Percentiles rank a stretch among this genome's conserved stretches.
These are phyloP conservation scores for Ophioninae sp. DNA, from an alignment of 2,888 invertebrate genomes.

Conservation along the genomic window DNA sequence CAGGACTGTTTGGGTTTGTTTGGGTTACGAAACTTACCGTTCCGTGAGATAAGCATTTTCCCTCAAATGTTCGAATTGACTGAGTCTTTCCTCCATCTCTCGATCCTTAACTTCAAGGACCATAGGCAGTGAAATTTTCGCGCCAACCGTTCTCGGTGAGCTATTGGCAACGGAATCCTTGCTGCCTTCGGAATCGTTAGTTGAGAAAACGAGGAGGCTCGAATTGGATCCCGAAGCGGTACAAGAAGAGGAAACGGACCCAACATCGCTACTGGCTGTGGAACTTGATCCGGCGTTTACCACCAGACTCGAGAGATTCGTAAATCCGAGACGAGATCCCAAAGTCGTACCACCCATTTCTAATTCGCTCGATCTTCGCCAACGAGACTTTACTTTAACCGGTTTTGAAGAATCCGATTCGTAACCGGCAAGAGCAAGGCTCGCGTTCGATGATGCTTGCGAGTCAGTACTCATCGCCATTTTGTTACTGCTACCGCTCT, in stretches of 20 bases:
- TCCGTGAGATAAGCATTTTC: slow-evolving; percentile 94
- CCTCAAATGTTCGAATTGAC: slow-evolving; percentile 89
- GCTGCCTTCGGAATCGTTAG: slow-evolving; percentile 45
- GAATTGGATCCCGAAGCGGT: slow-evolving; percentile 52
- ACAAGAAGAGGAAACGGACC: slow-evolving; percentile 50
- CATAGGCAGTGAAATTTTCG: slow-evolving; percentile 77
- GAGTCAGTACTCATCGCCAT: slow-evolving; percentile 67
- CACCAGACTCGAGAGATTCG: slow-evolving; percentile 78
- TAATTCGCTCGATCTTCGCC: slow-evolving; percentile 89
- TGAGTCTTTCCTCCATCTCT: slow-evolving; percentile 85
- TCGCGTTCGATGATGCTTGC: slow-evolving; percentile 69
- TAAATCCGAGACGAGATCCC: slow-evolving; percentile 67
- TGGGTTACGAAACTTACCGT: slow-evolving; percentile 82
- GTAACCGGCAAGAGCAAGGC: slow-evolving; percentile 71
- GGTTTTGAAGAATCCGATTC: slow-evolving; percentile 83
- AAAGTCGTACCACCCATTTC: slow-evolving; percentile 83
- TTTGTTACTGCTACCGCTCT: slow-evolving; percentile 73
- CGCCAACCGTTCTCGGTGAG: slow-evolving; percentile 71
- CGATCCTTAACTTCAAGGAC: slow-evolving; percentile 82
- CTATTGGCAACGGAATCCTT: slow-evolving; percentile 42
- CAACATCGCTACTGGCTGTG: slow-evolving; percentile 72
- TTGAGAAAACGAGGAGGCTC: slow-evolving; percentile 29
- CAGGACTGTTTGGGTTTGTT: too few species aligned
- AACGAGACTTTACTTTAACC: slow-evolving; percentile 90
- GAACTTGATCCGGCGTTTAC: slow-evolving; percentile 76